Conservation (phyloP, 2,113 vertebrate species). For the Sinosuthora webbiana region DNA sequence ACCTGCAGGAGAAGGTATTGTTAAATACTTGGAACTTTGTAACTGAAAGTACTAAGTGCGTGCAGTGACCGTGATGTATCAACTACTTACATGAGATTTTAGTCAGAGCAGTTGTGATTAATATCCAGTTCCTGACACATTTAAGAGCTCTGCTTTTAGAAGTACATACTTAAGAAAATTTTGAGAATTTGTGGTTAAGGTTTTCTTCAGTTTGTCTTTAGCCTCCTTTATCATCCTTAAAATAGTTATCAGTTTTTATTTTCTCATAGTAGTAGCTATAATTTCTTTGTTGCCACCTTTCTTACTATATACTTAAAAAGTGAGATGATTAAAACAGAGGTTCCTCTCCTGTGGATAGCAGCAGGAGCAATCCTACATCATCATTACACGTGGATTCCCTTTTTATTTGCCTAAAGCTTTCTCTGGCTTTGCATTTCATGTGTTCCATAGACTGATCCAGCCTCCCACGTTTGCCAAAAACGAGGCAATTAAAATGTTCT, state of each 20-base stretch:
- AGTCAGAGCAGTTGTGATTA: background rate
- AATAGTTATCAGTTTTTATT: background rate
- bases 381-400: background rate
- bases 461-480: background rate
- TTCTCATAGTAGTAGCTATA: background rate
- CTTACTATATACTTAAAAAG: background rate
- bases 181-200: background rate
- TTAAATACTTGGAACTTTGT: background rate
- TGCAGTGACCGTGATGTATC: rapidly evolving
- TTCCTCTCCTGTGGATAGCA: background rate
- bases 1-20: rapidly evolving
- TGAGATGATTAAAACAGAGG: background rate
- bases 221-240: background rate
- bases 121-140: background rate
- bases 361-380: background rate
- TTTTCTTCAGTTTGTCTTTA: background rate
- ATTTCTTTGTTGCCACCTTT: background rate
- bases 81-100: background rate
- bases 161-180: background rate
- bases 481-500: background rate
- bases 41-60: rapidly evolving
- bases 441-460: background rate
- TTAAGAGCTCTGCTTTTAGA: background rate
- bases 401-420: background rate
- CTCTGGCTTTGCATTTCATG: background rate